Evolutionary conservation across 2,888 invertebrate species (phyloP).

Genomic region (Spilarctia lutea): DNA sequence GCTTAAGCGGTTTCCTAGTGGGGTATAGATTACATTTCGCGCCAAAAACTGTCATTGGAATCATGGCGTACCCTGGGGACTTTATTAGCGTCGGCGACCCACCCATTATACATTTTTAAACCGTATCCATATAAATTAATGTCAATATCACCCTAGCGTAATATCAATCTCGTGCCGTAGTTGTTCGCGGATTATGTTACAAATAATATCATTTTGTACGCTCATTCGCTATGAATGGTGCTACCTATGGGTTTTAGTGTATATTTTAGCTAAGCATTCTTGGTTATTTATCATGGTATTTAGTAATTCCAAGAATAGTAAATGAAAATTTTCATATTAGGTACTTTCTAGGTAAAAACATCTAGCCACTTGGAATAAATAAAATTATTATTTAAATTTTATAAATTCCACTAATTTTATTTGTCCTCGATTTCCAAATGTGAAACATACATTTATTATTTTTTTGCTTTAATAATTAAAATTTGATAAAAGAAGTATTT

Average conservation of each 20-base stretch:
- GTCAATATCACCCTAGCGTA: constrained; percentile 84
- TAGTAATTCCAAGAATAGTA: not conserved
- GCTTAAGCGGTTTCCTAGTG: constrained; percentile 36
- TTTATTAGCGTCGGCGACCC: constrained; percentile 81
- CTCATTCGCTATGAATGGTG: constrained; percentile 86
- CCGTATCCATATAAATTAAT: constrained; percentile 87
- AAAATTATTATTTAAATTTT: too few species aligned
- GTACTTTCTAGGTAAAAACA: not conserved
- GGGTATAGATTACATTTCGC: constrained; percentile 63
- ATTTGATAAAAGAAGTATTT: too few species aligned
- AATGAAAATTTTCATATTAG: not conserved
- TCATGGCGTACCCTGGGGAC: constrained; percentile 72
- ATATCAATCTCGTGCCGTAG: constrained; percentile 82
- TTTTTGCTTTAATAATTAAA: too few species aligned
- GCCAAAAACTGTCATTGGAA: constrained; percentile 63
- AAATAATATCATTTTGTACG: constrained; percentile 87
- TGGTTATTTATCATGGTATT: constrained; percentile 55
- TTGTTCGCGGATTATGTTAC: constrained; percentile 86
- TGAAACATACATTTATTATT: too few species aligned
- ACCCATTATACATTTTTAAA: constrained; percentile 86
- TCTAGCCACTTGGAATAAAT: too few species aligned
- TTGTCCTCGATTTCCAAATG: too few species aligned
- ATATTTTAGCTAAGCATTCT: constrained; percentile 47
- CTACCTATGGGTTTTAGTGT: constrained; percentile 63
- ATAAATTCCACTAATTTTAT: too few species aligned